Evolutionary conservation across 2,797 vertebrate genomes (phyloP).

Genomic region (Gadopsis marmoratus): DNA sequence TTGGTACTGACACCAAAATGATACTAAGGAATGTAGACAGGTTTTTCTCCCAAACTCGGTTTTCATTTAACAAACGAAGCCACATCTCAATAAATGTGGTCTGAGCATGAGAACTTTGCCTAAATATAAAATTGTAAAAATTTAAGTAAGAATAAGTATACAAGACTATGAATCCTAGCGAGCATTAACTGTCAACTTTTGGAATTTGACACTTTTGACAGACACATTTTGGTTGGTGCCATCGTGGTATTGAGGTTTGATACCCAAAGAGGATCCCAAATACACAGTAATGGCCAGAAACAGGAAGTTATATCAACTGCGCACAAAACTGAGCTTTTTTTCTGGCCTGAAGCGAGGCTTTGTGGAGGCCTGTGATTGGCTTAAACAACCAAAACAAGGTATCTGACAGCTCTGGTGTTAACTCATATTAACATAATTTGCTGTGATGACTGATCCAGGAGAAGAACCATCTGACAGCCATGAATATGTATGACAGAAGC

Average conservation of each 20-base stretch:
- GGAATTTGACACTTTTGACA: too few relatives aligned
- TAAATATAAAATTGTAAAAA: neutral
- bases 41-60: neutral
- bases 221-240: neutral
- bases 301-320: neutral
- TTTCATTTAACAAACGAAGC: neutral
- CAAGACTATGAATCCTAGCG: too few relatives aligned
- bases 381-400: neutral
- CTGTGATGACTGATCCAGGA: neutral
- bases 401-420: neutral
- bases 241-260: neutral
- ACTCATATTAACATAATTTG: too few relatives aligned
- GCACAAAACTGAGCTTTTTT: too few relatives aligned
- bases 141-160: too few relatives aligned
- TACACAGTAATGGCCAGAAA: neutral
- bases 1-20: neutral
- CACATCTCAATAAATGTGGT: neutral
- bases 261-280: neutral
- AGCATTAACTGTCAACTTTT: too few relatives aligned
- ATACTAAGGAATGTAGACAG: neutral
- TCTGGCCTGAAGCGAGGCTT: neutral
- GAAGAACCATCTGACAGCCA: neutral
- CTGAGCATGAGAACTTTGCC: neutral
- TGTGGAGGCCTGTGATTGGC: neutral
- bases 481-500: conserved; percentile 31